A percentile compares a stretch with the other conserved stretches of the same genome.
Evolutionary conservation across 37 sponge, comb jelly and placozoan genomes (phyloP).

Genomic region (Dysidea cf. avara): DNA sequence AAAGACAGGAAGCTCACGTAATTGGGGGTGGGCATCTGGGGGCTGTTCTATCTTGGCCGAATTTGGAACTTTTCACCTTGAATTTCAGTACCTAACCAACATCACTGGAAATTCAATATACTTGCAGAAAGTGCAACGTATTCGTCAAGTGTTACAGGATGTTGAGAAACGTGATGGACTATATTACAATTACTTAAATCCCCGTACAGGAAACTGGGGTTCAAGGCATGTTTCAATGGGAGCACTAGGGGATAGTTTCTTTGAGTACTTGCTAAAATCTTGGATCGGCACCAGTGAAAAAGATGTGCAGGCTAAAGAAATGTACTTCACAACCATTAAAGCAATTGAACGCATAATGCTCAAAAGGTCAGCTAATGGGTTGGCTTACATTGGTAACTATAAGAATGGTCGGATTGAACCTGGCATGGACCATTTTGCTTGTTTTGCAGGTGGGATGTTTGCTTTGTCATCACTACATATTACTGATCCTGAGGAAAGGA

Average conservation of each 20-base stretch:
- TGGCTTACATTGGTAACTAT: slow-evolving; percentile 61
- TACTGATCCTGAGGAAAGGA: slow-evolving; percentile 34
- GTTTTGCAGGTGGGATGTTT: slow-evolving; percentile 89
- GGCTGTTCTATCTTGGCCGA: slow-evolving; percentile 85
- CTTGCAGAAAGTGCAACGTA: slow-evolving; percentile 65
- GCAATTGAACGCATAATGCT: slow-evolving; percentile 52
- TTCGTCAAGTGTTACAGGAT: slow-evolving; percentile 52
- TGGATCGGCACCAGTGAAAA: slow-evolving; percentile 77
- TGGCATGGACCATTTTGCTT: slow-evolving; percentile 89
- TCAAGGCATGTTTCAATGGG: slow-evolving; percentile 79
- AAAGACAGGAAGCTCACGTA: too few relatives aligned
- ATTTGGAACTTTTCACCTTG: slow-evolving; percentile 88
- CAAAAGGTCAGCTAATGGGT: slow-evolving; percentile 23
- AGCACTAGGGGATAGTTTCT: slow-evolving; percentile 92
- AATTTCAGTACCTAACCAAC: slow-evolving; percentile 79
- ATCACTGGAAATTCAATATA: slow-evolving; percentile 71
- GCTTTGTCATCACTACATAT: slow-evolving; percentile 60
- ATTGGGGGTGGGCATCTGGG: slow-evolving; percentile 94
- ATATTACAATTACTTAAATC: slow-evolving; percentile 83
- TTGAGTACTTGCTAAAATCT: slow-evolving; percentile 86
- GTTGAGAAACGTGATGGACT: slow-evolving; percentile 80
- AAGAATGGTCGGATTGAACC: slow-evolving; percentile 59
- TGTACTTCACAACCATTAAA: slow-evolving; percentile 72
- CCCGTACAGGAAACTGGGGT: slow-evolving; percentile 79
- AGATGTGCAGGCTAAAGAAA: slow-evolving; percentile 72